Base-by-base conservation (phyloP, 2,888 invertebrate genomes). In the Allolobophora icterica region DNA sequence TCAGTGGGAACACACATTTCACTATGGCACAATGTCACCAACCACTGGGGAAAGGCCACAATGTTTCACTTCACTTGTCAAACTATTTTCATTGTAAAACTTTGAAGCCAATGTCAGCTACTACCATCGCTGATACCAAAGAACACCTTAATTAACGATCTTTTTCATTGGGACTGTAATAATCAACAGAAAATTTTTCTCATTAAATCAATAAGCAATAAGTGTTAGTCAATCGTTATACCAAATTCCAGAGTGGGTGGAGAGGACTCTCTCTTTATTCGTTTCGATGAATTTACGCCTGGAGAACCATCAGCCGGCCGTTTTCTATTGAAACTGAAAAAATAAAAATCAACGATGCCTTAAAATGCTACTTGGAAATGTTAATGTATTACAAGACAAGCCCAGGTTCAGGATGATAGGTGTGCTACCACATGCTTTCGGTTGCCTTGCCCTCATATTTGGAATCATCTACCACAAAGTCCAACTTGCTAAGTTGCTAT, bases 191-290 rank as follows among this genome's bases (percentile, higher is more conserved):
- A 52, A 21, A 21, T 17, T n/a, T n/a, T n/a, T n/a, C n/a, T n/a
- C n/a, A n/a, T n/a, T n/a, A n/a, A n/a, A n/a, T n/a, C n/a, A n/a
- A n/a, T n/a, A 71, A n/a, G 71, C 71, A 71, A 71, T 13, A 71
- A 71, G 71, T 71, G 11, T 71, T n/a, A 71, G 52, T 71, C n/a
- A n/a, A 52, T 24, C 21, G 24, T 30, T 8, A n/a, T 87, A 87
- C 87, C 87, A 38, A 87, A 87, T 87, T 87, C 87, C 87, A 87
- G 87, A 87, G 87, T 87, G 34, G 87, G 87, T 87, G 87, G 38
- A 34, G 87, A 87, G 35, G 87, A 87, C 24, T 87, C 87, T 38
- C 38, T 87, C 38, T 87, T 87, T 24, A 87, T 34, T 33, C 87
- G 87, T 38, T 87, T 87, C 6, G 35, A 87, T 21, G 87, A n/a